Conservation (phyloP, 2,113 vertebrate species). For the Psittacula cyanocephala region DNA sequence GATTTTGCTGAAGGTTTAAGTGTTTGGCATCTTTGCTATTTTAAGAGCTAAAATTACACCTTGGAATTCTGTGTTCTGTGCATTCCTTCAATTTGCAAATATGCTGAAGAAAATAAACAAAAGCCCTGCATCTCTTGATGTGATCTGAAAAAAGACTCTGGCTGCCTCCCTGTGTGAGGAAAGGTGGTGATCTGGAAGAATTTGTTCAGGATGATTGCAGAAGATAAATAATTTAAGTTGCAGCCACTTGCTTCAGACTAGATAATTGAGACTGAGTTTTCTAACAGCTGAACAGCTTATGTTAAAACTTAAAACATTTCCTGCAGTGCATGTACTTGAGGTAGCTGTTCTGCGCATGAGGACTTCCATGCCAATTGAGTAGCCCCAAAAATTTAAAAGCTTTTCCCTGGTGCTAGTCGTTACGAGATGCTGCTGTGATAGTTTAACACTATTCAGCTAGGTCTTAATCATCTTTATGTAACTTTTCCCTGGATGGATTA, state of each 20-base stretch:
- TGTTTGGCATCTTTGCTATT: neutral
- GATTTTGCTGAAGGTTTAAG: neutral
- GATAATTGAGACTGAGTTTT: neutral
- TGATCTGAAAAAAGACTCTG: neutral
- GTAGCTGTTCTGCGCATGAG: neutral
- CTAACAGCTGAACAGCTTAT: neutral
- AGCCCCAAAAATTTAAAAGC: neutral
- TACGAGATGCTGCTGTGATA: neutral
- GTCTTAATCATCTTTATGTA: neutral
- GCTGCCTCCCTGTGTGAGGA: neutral
- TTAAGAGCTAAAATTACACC: neutral
- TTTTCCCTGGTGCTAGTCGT: neutral
- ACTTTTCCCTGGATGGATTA: neutral
- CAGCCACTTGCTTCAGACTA: neutral
- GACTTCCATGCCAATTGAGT: neutral
- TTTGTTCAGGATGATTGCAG: constrained; percentile 11
- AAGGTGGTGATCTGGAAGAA: constrained; percentile 22
- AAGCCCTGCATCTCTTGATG: neutral
- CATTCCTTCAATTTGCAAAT: neutral
- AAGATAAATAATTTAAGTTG: constrained; percentile 24
- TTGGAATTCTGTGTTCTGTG: neutral
- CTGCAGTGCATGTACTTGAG: neutral
- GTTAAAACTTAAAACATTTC: neutral
- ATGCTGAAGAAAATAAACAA: neutral
- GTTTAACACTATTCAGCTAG: neutral